Evolutionary conservation across 2,113 vertebrate genomes (phyloP), one percentile per base, ranked within the genome.

Genomic region (Lepisosteus oculatus): DNA sequence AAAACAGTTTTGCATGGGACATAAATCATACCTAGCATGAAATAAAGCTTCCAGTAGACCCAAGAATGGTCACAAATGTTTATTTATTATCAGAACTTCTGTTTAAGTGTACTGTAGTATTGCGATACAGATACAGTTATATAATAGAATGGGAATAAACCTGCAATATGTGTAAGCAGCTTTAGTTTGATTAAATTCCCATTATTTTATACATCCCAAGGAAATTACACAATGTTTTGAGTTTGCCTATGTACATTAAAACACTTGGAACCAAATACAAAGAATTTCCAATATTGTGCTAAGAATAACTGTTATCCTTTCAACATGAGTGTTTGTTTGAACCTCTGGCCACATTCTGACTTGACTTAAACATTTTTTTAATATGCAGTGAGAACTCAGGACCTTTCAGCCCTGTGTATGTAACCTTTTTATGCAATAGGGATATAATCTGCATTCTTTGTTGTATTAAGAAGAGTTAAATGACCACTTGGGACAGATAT

Each of bases 391-490:
- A 84, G 76, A 3, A 42, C 72, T 51, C 2, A 75, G 83, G 81
- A 85, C 81, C 74, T 80, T 77, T 73, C 65, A 73, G 71, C 68
- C 69, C 73, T 76, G n/a, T 6, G 74, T 45, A 42, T 79, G 69
- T 86, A 84, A 83, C 84, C 87, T 90, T 89, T 90, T 88, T 81
- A 77, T 86, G 76, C 81, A 89, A 85, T 86, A 72, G 67, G 67
- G 47, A 84, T 87, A 88, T 89, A 77, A 81, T 87, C 81, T 77
- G 69, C 87, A 80, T 89, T 91, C 84, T 86, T 84, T 86, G 86
- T 87, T 87, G 78, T 87, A 90, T 83, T 85, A 90, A 70, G 69
- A 85, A 80, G 75, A 86, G 90, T 90, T 89, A 92, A 94, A 90
- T 90, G 88, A 90, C 89, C 89, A 81, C 55, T 81, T 66, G 80